A percentile compares a stretch with the other conserved stretches of the same genome.
phyloP scores from a whole-genome alignment of 1,140 invertebrate genomes.

The Lepidotrigona ventralis region DNA sequence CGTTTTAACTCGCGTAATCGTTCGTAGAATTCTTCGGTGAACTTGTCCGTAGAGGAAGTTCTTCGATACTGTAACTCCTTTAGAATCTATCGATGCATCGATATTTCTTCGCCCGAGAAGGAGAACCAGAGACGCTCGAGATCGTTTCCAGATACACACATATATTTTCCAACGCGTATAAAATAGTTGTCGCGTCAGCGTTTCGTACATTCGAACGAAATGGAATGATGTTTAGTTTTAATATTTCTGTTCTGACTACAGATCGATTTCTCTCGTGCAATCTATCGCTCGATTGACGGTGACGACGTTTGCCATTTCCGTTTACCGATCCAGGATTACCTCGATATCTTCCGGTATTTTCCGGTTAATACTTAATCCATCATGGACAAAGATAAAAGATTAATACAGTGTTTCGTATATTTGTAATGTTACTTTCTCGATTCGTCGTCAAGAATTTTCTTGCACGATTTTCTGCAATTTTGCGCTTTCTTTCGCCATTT shows the following conservation, averaged over 20 bases:
- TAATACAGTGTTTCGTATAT: no score
- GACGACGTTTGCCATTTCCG: conserved; percentile 2
- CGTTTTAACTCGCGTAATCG: conserved; percentile 4
- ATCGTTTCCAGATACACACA: background rate
- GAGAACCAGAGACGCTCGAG: background rate
- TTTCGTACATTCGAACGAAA: conserved; percentile 6
- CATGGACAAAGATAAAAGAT: no score
- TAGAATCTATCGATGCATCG: background rate
- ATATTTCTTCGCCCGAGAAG: background rate
- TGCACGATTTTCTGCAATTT: no score
- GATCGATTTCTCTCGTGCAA: background rate
- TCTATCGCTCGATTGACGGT: background rate
- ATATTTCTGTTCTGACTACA: background rate
- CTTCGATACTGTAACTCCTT: background rate
- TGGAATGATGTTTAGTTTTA: background rate
- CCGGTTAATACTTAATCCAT: conserved; percentile 4
- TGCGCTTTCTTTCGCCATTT: no score
- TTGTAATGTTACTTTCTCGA: no score
- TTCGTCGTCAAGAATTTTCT: no score
- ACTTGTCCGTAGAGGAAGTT: background rate
- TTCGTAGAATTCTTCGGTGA: background rate
- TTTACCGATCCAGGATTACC: no score
- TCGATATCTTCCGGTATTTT: background rate
- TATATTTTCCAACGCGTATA: background rate
- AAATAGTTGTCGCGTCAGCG: conserved; percentile 4